Evolutionary conservation across 2,113 vertebrate species (phyloP).

Genomic region (Desmodus rotundus): DNA sequence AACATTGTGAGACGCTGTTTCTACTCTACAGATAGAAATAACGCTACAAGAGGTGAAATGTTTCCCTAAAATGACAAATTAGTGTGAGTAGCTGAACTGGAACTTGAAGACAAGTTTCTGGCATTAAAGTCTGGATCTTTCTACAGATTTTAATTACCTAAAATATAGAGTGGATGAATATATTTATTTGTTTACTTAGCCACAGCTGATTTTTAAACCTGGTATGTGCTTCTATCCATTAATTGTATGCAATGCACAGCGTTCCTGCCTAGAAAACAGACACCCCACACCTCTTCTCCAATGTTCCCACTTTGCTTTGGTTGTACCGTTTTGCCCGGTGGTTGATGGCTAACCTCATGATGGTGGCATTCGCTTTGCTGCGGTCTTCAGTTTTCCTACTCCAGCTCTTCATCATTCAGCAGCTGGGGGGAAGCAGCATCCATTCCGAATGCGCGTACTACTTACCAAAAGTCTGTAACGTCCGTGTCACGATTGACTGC

Average conservation of each 20-base stretch:
- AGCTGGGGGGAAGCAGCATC: background rate
- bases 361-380: background rate
- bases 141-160: background rate
- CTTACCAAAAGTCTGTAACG: background rate
- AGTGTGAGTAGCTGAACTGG: background rate
- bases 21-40: background rate
- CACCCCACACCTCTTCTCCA: background rate
- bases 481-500: background rate
- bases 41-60: background rate
- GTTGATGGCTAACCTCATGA: background rate
- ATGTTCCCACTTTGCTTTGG: background rate
- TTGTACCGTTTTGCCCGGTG: background rate
- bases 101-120: background rate
- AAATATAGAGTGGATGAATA: background rate
- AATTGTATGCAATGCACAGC: background rate
- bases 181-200: background rate
- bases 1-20: background rate
- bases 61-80: background rate
- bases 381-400: background rate
- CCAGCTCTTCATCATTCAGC: background rate
- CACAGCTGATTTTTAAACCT: background rate
- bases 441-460: background rate
- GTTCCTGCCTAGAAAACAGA: background rate
- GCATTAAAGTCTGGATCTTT: constrained; percentile 7
- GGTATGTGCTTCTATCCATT: background rate